Conservation (phyloP, 2,113 vertebrate genomes). For the Gobiocypris rarus region DNA sequence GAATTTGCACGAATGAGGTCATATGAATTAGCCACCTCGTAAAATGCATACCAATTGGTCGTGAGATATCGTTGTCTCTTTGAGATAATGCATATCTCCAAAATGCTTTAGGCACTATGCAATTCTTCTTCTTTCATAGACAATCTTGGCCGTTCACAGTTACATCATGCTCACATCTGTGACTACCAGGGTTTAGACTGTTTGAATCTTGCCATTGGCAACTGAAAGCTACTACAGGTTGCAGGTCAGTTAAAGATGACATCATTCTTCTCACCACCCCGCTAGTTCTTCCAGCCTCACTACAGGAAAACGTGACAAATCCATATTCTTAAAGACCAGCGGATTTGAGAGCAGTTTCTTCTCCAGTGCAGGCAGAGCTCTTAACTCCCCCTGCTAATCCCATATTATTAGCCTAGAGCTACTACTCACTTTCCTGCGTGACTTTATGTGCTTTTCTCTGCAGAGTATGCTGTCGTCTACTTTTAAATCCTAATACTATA, state of each 20-base stretch:
- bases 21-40: too few relatives aligned
- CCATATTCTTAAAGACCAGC: background rate
- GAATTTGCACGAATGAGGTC: too few relatives aligned
- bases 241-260: constrained; percentile 4
- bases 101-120: background rate
- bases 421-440: constrained; percentile 3
- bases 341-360: constrained; percentile 7
- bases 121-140: background rate
- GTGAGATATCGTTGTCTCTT: background rate
- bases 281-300: constrained; percentile 1
- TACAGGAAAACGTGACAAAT: background rate
- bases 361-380: constrained; percentile 1
- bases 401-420: constrained; percentile 22
- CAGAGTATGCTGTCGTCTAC: background rate
- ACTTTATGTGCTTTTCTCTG: background rate
- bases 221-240: background rate
- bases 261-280: background rate
- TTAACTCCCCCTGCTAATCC: constrained; percentile 32
- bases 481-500: constrained; percentile 1
- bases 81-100: background rate
- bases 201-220: background rate
- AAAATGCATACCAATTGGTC: too few relatives aligned
- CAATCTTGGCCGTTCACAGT: background rate
- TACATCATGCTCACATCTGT: background rate
- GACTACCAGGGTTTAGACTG: background rate